phyloP scores from a whole-genome alignment of 2,113 vertebrate genomes.

The Edolisoma coerulescens region DNA sequence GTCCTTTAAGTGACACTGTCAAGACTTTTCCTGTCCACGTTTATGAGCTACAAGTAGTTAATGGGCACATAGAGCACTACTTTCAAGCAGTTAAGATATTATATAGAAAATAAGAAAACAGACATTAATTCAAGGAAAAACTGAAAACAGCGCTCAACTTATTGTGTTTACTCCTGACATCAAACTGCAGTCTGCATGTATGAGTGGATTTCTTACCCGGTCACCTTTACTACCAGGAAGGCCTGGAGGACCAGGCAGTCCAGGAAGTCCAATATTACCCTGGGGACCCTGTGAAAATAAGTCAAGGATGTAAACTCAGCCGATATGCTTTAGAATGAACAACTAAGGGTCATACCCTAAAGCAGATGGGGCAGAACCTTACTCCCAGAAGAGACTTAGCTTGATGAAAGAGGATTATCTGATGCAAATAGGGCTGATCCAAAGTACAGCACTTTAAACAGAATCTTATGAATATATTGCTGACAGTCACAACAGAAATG shows the following conservation, averaged over 20 bases:
- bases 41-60: background rate
- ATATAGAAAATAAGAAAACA: background rate
- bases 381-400: background rate
- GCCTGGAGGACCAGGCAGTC: conserved; percentile 88
- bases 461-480: background rate
- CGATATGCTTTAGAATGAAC: background rate
- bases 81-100: background rate
- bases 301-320: background rate
- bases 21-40: background rate
- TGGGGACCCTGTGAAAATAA: conserved; percentile 82
- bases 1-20: background rate
- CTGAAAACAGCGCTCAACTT: background rate
- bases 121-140: background rate
- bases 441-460: background rate
- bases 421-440: background rate
- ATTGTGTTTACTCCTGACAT: background rate
- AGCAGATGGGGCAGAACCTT: background rate
- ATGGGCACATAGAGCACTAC: background rate
- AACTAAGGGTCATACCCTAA: background rate
- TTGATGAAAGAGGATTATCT: background rate
- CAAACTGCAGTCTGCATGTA: background rate
- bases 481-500: background rate
- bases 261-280: conserved; percentile 88
- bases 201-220: conserved; percentile 77
- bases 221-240: conserved; percentile 88